These are phyloP conservation scores for Sinotaia quadrata DNA, from an alignment of 2,888 invertebrate genomes.

Conservation along the genomic window DNA sequence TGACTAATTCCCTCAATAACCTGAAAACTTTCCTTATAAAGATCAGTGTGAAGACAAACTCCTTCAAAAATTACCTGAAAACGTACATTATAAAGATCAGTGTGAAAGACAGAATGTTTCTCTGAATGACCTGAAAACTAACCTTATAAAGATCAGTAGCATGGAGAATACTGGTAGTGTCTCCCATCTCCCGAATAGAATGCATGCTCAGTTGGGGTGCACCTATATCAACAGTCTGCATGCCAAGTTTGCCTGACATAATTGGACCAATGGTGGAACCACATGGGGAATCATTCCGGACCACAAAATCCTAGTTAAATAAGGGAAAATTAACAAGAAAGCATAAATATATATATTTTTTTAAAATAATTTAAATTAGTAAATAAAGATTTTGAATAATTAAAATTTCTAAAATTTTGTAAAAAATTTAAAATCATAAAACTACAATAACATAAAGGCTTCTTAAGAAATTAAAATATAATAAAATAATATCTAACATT, in stretches of 20 bases:
- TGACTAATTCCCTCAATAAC: neutral
- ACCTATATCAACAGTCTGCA: constrained; percentile 74
- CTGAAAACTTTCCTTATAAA: neutral
- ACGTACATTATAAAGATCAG: neutral
- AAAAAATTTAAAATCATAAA: too few species aligned
- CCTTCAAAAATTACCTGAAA: neutral
- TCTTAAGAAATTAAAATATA: too few species aligned
- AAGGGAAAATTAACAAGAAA: too few species aligned
- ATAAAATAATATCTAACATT: too few species aligned
- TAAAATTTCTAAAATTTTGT: too few species aligned
- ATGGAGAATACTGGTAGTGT: constrained; percentile 71
- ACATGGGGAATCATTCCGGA: constrained; percentile 74
- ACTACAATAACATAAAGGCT: too few species aligned
- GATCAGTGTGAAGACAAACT: neutral
- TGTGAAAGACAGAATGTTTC: neutral
- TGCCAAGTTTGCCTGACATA: constrained; percentile 73
- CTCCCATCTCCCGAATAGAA: constrained; percentile 74
- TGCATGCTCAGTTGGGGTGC: constrained; percentile 75
- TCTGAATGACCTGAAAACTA: too few species aligned
- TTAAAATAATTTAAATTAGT: too few species aligned
- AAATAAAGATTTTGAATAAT: too few species aligned
- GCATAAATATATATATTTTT: too few species aligned
- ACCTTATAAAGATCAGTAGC: constrained; percentile 72
- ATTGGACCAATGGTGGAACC: constrained; percentile 76
- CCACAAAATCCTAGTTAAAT: constrained; percentile 74